These are phyloP conservation scores for Toxotes chatareus DNA, from an alignment of 2,113 vertebrate species.

Conservation along the genomic window DNA sequence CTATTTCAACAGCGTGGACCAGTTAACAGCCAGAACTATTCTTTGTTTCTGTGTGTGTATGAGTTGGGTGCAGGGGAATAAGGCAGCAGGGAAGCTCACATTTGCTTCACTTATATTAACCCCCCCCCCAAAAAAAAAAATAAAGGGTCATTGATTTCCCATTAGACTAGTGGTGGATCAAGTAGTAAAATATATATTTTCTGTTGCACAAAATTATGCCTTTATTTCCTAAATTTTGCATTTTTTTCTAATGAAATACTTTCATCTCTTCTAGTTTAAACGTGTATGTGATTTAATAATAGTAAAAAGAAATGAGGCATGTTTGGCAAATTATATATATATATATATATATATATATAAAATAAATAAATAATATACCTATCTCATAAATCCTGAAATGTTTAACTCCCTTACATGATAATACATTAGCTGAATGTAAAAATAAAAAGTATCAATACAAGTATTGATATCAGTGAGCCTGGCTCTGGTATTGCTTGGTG, in stretches of 20 bases:
- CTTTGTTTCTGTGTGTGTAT: slow-evolving; percentile 45
- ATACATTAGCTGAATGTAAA: background rate
- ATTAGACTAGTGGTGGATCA: background rate
- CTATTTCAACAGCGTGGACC: slow-evolving; percentile 52
- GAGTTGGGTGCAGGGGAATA: background rate
- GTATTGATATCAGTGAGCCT: too few relatives aligned
- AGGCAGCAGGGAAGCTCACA: background rate
- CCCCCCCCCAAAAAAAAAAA: background rate
- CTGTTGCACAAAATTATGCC: background rate
- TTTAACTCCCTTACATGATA: background rate
- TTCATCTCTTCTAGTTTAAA: too few relatives aligned
- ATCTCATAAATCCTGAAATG: background rate
- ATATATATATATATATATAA: too few relatives aligned
- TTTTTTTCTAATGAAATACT: background rate
- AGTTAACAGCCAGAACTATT: slow-evolving; percentile 36
- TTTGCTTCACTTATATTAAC: background rate
- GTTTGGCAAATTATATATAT: background rate
- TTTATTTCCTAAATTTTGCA: background rate
- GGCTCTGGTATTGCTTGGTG: too few relatives aligned
- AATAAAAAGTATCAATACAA: background rate
- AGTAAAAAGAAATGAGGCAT: background rate
- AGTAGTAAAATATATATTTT: background rate
- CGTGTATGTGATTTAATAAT: background rate
- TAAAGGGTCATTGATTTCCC: slow-evolving; percentile 21
- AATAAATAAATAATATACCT: background rate